Conservation (phyloP, 2,797 vertebrate genomes). For the Semotilus atromaculatus region DNA sequence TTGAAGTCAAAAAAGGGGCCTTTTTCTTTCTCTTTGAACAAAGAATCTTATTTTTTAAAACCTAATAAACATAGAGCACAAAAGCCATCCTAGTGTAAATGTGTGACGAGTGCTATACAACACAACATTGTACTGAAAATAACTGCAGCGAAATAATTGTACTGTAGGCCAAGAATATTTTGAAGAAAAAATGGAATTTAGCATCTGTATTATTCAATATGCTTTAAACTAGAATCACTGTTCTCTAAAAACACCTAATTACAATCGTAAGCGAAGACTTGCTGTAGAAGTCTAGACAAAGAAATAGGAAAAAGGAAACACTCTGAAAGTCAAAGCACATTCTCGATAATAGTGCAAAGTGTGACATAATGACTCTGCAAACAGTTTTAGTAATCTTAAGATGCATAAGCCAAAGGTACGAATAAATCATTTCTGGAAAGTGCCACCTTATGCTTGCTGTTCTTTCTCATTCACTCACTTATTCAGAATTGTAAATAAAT, state of each 20-base stretch:
- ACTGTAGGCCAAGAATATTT: constrained; percentile 48
- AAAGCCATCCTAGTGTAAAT: constrained; percentile 14
- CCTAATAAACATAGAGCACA: constrained; percentile 44
- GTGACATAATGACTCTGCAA: constrained; percentile 16
- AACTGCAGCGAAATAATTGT: constrained; percentile 48
- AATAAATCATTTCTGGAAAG: constrained; percentile 19
- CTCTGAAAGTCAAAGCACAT: constrained; percentile 10
- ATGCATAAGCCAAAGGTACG: not conserved
- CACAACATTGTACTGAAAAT: constrained; percentile 47
- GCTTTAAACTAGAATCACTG: not conserved
- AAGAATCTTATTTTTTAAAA: constrained; percentile 58
- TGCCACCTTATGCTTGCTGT: not conserved
- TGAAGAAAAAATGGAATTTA: constrained; percentile 42
- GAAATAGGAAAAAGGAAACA: constrained; percentile 39
- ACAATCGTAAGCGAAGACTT: constrained; percentile 32
- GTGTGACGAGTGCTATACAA: constrained; percentile 4
- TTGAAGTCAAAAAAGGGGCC: constrained; percentile 50
- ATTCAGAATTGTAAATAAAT: constrained; percentile 25
- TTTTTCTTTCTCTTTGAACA: constrained; percentile 59
- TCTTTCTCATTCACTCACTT: not conserved
- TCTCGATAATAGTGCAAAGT: constrained; percentile 6
- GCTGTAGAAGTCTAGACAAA: not conserved
- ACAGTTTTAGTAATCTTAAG: constrained; percentile 6
- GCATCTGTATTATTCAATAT: constrained; percentile 37
- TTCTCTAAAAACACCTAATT: constrained; percentile 45